A percentile compares a stretch with the other conserved stretches of the same genome.
Conservation (phyloP, 2,888 invertebrate species). For the Cepaea hortensis region DNA sequence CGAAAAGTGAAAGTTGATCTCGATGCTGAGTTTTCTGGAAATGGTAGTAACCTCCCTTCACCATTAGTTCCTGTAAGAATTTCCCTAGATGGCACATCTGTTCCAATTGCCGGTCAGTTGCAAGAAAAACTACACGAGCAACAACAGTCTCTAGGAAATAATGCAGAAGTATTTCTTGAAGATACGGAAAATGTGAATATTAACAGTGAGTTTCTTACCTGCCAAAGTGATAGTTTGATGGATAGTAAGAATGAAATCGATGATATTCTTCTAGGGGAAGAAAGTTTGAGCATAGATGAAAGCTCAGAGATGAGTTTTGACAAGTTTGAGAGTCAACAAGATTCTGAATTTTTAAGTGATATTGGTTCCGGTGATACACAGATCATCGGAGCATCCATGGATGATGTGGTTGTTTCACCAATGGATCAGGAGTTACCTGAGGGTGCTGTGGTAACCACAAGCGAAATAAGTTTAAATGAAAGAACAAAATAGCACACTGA, state of each 20-base stretch:
- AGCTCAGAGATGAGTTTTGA: not conserved
- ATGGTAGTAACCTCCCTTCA: slow-evolving; percentile 79
- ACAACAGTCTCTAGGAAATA: not conserved
- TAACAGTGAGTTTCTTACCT: not conserved
- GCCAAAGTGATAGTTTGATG: not conserved
- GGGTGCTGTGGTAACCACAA: not conserved
- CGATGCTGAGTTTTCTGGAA: slow-evolving; percentile 80
- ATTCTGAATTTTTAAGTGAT: not conserved
- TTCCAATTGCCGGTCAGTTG: not conserved
- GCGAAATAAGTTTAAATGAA: not conserved
- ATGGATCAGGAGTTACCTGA: slow-evolving; percentile 2
- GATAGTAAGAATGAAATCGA: slow-evolving; percentile 34
- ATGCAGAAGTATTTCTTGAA: not conserved
- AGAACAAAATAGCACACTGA: slow-evolving; percentile 6
- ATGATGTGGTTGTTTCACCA: not conserved
- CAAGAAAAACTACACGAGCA: not conserved
- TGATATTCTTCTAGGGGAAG: slow-evolving; percentile 33
- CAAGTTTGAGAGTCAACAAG: not conserved
- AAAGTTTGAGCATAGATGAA: slow-evolving; percentile 2
- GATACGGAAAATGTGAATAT: not conserved
- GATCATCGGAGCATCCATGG: not conserved
- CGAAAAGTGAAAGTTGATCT: slow-evolving; percentile 80
- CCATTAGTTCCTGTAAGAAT: slow-evolving; percentile 77
- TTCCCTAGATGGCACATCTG: slow-evolving; percentile 11
- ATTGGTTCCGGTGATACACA: not conserved